Base-by-base conservation (phyloP, 2,113 vertebrate species). In the Spermophilus dauricus region DNA sequence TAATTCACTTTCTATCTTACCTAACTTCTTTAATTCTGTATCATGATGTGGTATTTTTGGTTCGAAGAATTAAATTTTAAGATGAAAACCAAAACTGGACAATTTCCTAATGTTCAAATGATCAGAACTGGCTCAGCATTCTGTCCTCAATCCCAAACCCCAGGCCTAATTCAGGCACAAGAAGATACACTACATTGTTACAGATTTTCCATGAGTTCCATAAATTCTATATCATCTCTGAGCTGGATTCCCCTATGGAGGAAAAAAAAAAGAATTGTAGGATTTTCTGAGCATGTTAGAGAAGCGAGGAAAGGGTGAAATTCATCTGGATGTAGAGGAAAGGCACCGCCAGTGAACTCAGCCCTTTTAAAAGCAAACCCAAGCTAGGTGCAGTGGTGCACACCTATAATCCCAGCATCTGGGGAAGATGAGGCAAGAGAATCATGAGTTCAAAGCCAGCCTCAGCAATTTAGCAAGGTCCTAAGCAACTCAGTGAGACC, bases 141-240 rank as follows among this genome's bases (percentile, higher is more conserved):
- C 34, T 77, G n/a, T 73, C n/a, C 69, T 26, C 51, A 73, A 42
- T 8, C 17, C 51, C 16, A 88, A 77, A 75, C 69, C 24, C 26
- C 34, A 89, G 34, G 73, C 13, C 70, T 39, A n/a, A 77, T 72
- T 77, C 7, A 88, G 70, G 34, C n/a, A 88, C 84, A 70, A 81
- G 10, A 10, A 75, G 34, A 72, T 32, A 42, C 30, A 86, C 32
- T 81, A 94, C 76, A 69, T 83, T 96, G 48, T 12, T 83, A 70
- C 51, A 88, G 77, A 5, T 63, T 84, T 83, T 72, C 63, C 9
- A 70, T 70, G 28, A 72, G 78, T 77, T 95, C 77, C 77, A 96
- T 28, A 94, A 92, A 51, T 42, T 78, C 76, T 86, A 84, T 88
- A 53, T 87, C 26, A 80, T 87, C 69, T 84, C 65, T 72, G 76